Conservation (phyloP, 2,113 vertebrate species). For the Typhlomys cinereus region DNA sequence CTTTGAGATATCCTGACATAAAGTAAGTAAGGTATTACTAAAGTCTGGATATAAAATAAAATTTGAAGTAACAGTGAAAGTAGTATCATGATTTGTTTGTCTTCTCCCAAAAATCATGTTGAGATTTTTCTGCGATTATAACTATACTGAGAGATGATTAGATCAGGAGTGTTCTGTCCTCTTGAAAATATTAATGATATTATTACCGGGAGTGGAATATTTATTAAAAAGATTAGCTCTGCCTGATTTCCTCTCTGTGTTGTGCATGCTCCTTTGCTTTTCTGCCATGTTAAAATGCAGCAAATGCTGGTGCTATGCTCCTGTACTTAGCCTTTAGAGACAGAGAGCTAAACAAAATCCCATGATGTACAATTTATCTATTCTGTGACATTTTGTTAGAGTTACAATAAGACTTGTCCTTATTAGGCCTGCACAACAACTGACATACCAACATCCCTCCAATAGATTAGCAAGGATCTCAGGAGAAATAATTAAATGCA, state of each 20-base stretch:
- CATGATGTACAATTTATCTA: not conserved
- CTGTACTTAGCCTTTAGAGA: not conserved
- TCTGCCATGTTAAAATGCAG: not conserved
- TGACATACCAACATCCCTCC: too few species aligned
- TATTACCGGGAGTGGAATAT: not conserved
- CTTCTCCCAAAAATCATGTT: not conserved
- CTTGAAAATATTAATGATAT: not conserved
- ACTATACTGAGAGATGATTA: not conserved
- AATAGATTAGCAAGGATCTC: too few species aligned
- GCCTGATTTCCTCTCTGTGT: not conserved
- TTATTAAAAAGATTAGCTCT: not conserved
- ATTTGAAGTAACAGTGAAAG: not conserved
- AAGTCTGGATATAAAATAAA: constrained; percentile 9
- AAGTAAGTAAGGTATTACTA: not conserved
- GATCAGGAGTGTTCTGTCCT: not conserved
- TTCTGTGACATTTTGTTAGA: not conserved
- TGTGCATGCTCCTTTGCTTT: not conserved
- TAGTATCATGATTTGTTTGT: not conserved
- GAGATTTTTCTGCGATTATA: not conserved
- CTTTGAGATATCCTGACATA: constrained; percentile 2
- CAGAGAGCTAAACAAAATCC: not conserved
- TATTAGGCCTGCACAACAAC: too few species aligned
- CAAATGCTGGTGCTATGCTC: not conserved
- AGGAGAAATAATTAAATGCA: too few species aligned
- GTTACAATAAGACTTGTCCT: too few species aligned